phyloP scores from a whole-genome alignment of 2,797 vertebrate species.

The Coregonus sp. region DNA sequence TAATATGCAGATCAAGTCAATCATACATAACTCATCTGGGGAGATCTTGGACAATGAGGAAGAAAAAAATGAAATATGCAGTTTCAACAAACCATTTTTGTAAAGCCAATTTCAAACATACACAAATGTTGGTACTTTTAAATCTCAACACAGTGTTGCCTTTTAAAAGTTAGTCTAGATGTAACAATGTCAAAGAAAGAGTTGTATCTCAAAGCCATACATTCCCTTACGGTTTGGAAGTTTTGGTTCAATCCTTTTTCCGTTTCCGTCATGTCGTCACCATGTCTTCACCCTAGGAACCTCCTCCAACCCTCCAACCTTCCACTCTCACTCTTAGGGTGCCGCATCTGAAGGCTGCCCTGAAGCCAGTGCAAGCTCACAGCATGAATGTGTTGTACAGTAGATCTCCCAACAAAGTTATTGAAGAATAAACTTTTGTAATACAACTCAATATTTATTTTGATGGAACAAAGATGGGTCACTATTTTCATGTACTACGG shows the following conservation, averaged over 20 bases:
- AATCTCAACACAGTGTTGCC: neutral
- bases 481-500: constrained; percentile 71
- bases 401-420: constrained; percentile 44
- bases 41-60: neutral
- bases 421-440: constrained; percentile 60
- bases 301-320: neutral
- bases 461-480: constrained; percentile 71
- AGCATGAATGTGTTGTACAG: constrained; percentile 66
- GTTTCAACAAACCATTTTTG: neutral
- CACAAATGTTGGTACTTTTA: neutral
- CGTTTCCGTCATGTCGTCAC: neutral
- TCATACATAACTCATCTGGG: neutral
- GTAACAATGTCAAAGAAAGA: neutral
- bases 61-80: neutral
- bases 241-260: neutral
- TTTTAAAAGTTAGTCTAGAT: neutral
- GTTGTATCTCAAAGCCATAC: neutral
- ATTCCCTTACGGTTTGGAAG: neutral
- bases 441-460: constrained; percentile 77
- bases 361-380: constrained; percentile 50
- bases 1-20: neutral
- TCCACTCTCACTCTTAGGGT: neutral
- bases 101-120: neutral
- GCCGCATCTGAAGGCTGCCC: constrained; percentile 29
- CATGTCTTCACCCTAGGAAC: neutral